These are phyloP conservation scores for Diarsia rubi DNA, from an alignment of 2,888 invertebrate genomes.

Conservation along the genomic window DNA sequence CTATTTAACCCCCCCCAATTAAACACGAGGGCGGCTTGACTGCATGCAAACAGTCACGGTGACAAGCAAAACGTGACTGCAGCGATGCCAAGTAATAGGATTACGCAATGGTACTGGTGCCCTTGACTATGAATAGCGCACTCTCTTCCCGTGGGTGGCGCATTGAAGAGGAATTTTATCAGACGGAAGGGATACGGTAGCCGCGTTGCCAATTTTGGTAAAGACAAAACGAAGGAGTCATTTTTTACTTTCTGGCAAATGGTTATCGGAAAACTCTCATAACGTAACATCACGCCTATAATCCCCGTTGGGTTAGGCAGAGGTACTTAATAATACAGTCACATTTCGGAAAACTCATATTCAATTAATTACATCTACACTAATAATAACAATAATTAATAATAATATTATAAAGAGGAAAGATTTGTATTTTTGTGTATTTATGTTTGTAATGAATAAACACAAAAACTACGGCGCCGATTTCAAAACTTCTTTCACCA, in stretches of 20 bases:
- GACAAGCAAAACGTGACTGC: conserved; percentile 30
- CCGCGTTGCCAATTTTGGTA: not conserved
- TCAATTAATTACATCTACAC: too few species aligned
- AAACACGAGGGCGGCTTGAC: not conserved
- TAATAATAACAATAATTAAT: too few species aligned
- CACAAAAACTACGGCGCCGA: too few species aligned
- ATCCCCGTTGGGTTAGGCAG: too few species aligned
- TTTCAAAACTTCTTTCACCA: too few species aligned
- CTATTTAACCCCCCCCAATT: not conserved
- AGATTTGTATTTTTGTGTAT: too few species aligned
- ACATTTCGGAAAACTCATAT: too few species aligned
- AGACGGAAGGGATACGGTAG: too few species aligned
- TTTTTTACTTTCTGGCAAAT: not conserved
- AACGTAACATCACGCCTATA: too few species aligned
- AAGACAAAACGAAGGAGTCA: not conserved
- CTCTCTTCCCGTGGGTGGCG: conserved; percentile 36
- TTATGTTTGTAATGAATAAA: too few species aligned
- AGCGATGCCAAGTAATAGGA: conserved; percentile 36
- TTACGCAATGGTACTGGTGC: conserved; percentile 33
- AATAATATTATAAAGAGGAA: too few species aligned
- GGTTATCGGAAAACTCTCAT: not conserved
- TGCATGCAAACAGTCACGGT: conserved; percentile 17
- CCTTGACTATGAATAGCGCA: conserved; percentile 49
- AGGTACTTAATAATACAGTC: too few species aligned
- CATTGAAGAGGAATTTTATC: not conserved